These are phyloP conservation scores for Philonicus albiceps DNA, from an alignment of 2,888 invertebrate genomes.

Conservation along the genomic window DNA sequence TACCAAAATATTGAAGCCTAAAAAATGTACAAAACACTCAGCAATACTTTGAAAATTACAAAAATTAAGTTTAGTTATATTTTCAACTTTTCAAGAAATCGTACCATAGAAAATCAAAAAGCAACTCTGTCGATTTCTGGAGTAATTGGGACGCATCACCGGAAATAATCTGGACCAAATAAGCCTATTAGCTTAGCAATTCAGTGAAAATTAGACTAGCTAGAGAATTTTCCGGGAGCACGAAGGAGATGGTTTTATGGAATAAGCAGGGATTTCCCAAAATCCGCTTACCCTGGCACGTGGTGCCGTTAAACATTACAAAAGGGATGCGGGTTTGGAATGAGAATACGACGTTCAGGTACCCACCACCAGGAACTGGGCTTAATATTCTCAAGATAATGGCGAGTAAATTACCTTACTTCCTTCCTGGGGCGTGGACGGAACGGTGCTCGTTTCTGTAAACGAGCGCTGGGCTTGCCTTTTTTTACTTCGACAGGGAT, in stretches of 20 bases:
- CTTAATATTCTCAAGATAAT: not conserved
- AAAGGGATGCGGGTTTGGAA: not conserved
- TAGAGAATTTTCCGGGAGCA: not conserved
- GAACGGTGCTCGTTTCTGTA: not conserved
- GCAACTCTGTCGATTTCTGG: not conserved
- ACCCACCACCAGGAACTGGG: not conserved
- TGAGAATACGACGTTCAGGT: not conserved
- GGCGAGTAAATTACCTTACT: not conserved
- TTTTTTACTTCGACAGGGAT: not conserved
- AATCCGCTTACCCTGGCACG: not conserved
- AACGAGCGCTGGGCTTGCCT: not conserved
- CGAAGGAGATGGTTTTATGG: not conserved
- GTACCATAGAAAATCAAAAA: no score
- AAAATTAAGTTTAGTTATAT: no score
- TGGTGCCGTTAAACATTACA: not conserved
- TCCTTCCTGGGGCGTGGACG: not conserved
- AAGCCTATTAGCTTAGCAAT: not conserved
- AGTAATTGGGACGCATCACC: not conserved
- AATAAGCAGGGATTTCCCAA: not conserved
- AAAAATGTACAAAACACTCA: not conserved
- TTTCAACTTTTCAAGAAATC: no score
- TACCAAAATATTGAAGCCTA: not conserved
- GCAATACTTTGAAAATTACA: not conserved
- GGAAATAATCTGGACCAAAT: not conserved
- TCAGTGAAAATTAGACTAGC: not conserved